Evolutionary conservation across 2,797 vertebrate species (phyloP).

Genomic region (Neopelma chrysocephalum): DNA sequence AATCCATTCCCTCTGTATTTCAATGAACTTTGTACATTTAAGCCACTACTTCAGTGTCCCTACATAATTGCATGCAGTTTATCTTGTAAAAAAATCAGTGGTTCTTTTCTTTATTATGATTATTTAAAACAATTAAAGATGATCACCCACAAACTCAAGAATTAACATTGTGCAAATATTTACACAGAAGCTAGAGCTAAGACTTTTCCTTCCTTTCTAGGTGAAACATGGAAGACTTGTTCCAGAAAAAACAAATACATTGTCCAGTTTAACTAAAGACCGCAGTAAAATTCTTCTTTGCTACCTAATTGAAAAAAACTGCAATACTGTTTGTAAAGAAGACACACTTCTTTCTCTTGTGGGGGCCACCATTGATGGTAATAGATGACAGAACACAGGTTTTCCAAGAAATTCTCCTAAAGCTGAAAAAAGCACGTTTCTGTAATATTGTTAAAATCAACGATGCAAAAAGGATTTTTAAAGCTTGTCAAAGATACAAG

Average conservation of each 20-base stretch:
- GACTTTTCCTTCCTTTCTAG: not conserved
- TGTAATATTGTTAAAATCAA: not conserved
- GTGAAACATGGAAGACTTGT: not conserved
- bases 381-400: not conserved
- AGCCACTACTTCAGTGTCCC: not conserved
- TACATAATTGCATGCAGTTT: not conserved
- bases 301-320: not conserved
- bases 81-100: not conserved
- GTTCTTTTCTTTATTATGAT: not conserved
- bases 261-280: not conserved
- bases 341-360: not conserved
- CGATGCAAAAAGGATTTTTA: not conserved
- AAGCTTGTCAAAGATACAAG: not conserved
- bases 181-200: not conserved
- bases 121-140: constrained; percentile 19
- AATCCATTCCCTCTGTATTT: not conserved
- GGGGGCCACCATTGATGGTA: not conserved
- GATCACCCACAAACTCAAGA: not conserved
- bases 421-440: not conserved
- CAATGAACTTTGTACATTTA: not conserved
- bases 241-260: not conserved
- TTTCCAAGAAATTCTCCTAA: not conserved
- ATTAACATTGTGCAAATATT: constrained; percentile 18
- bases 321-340: not conserved
- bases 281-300: not conserved